Conservation (phyloP, 30 jellyfish, hydroid and myxozoan species). For the Catostylus mosaicus region DNA sequence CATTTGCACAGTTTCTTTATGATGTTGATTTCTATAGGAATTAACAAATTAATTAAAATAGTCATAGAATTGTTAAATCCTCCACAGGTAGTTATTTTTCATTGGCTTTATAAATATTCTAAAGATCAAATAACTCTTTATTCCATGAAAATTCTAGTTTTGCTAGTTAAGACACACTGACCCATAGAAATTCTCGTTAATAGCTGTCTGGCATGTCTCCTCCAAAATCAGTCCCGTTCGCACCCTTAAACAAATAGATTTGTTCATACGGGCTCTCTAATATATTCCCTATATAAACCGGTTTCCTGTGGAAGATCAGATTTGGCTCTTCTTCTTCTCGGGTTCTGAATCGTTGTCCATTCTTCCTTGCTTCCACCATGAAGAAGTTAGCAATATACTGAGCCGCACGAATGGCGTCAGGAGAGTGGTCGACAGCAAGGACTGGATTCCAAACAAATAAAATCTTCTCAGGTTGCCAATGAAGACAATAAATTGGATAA, state of each 20-base stretch:
- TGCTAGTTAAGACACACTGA: background rate
- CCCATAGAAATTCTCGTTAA: background rate
- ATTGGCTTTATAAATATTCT: background rate
- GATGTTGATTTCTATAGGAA: no score
- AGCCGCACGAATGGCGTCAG: conserved; percentile 69
- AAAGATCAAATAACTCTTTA: background rate
- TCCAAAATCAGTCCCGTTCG: conserved; percentile 61
- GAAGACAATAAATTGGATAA: conserved; percentile 87
- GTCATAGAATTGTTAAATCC: no score
- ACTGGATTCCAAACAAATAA: conserved; percentile 77
- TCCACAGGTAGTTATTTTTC: no score
- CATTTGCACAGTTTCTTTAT: no score
- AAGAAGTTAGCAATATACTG: conserved; percentile 85
- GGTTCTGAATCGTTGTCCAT: conserved; percentile 62
- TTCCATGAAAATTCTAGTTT: background rate
- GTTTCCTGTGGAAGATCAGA: conserved; percentile 43
- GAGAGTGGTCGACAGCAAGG: conserved; percentile 79
- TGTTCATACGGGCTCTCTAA: conserved; percentile 92
- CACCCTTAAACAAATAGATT: conserved; percentile 61
- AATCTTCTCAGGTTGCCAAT: conserved; percentile 94
- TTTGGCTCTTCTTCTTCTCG: conserved; percentile 75
- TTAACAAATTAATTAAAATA: no score
- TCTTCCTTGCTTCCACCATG: conserved; percentile 81
- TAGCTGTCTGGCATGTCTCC: conserved; percentile 28
- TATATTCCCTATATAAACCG: conserved; percentile 82